Percentiles rank a stretch among this genome's conserved stretches.
phyloP scores from a whole-genome alignment of 2,113 vertebrate genomes.

The Setophaga kirtlandii region DNA sequence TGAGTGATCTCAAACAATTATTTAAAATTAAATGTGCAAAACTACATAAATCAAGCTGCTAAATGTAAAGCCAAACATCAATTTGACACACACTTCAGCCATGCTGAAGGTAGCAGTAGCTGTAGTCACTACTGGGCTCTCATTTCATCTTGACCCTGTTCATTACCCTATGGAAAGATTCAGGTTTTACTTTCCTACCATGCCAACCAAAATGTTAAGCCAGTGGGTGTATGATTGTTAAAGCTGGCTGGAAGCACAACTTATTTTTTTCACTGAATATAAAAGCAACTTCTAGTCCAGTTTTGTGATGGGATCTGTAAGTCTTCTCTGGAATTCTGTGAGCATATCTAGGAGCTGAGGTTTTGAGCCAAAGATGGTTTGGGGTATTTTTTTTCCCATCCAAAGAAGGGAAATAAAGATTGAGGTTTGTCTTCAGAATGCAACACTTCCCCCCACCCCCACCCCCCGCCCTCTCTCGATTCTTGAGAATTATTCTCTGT shows the following conservation, averaged over 20 bases:
- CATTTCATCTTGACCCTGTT: background rate
- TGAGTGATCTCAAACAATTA: background rate
- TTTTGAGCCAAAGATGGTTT: background rate
- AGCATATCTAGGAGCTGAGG: background rate
- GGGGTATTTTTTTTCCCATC: no score
- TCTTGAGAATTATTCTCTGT: background rate
- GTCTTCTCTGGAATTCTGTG: background rate
- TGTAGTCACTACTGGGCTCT: background rate
- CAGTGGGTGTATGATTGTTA: background rate
- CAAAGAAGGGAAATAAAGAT: background rate
- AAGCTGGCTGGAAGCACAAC: background rate
- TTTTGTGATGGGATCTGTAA: background rate
- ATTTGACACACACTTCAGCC: background rate
- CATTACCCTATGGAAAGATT: background rate
- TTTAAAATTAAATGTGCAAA: background rate
- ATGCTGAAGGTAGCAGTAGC: background rate
- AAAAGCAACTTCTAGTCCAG: background rate
- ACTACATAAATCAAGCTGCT: background rate
- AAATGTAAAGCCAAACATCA: background rate
- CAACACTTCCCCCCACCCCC: fast-evolving
- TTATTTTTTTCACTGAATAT: background rate
- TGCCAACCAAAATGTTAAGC: background rate
- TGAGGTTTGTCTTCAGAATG: background rate
- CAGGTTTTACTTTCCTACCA: background rate
- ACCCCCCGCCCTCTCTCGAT: fast-evolving